Evolutionary conservation across 2,797 vertebrate genomes (phyloP), one percentile per base, ranked within the genome.

Genomic region (Hypotaenidia philippensis): DNA sequence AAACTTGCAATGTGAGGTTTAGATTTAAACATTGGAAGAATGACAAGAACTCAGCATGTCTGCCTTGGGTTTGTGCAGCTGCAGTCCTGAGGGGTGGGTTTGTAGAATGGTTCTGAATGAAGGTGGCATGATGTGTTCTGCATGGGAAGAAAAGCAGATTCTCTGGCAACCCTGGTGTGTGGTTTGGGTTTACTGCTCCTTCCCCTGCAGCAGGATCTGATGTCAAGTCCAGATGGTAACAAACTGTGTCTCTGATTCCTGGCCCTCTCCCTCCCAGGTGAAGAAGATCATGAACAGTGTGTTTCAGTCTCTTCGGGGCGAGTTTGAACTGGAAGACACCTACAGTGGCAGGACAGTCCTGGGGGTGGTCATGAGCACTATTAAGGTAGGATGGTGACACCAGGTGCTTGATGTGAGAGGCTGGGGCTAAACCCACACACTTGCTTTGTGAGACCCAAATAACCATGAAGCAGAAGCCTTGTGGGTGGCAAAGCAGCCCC

Each of bases 241-340:
- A 31, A 81, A 10, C 11, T 2, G 0, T 38, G 1, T 59, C 34
- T 56, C 29, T 60, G 23, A 65, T 49, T 69, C 20, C 23, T 68
- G 9, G 9, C 40, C 4, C 84, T 34, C 11, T 64, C 44, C 57
- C 44, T 44, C 53, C 4, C 97, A 99, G 99, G 99, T 99, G 44
- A 99, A 99, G 98, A 99, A 98, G 61, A 99, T 99, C 92, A 99
- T 99, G 99, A 99, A 99, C 6, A 98, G 98, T 6, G 99, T 99
- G 14, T 99, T 99, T 94, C 99, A 99, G 21, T 98, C 98, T 27
- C 97, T 99, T 72, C 96, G 99, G n/a, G 98, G 98, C 25, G 98
- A 99, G 96, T 99, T 99, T 90, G 98, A 99, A 52, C 96, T 99
- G 86, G 97, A 97, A 9, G 99, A 99, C 70, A 97, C 97, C 0